Percentiles rank a stretch among this genome's conserved stretches.
phyloP scores from a whole-genome alignment of 2,888 invertebrate species.

The Phaedon cochleariae region DNA sequence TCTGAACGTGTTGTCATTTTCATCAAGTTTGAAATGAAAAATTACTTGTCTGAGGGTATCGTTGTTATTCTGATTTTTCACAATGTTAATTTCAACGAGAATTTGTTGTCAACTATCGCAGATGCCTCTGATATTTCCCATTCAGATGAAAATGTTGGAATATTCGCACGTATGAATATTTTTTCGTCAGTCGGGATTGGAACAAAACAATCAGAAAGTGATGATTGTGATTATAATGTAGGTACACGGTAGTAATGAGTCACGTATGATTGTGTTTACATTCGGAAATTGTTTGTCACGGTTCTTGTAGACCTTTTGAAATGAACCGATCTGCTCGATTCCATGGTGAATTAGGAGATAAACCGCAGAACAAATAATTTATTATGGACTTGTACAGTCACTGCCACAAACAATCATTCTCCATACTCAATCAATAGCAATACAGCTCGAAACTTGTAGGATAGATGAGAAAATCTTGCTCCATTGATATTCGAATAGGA shows the following conservation, averaged over 20 bases:
- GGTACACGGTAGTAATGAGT: conserved; percentile 5
- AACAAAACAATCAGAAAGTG: not conserved
- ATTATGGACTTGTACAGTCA: conserved; percentile 6
- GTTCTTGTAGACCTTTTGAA: conserved; percentile 12
- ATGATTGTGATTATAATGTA: not conserved
- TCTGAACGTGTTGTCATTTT: too few relatives aligned
- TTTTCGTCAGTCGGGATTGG: not conserved
- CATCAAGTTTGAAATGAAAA: too few relatives aligned
- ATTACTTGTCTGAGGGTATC: too few relatives aligned
- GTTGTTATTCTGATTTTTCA: too few relatives aligned
- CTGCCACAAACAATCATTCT: not conserved
- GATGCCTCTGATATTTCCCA: too few relatives aligned
- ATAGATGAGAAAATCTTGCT: too few relatives aligned
- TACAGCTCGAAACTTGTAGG: too few relatives aligned
- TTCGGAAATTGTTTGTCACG: conserved; percentile 11
- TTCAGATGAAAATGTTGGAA: too few relatives aligned
- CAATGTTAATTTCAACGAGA: too few relatives aligned
- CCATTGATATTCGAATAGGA: too few relatives aligned
- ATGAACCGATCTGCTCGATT: conserved; percentile 12
- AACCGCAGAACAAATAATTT: conserved; percentile 21
- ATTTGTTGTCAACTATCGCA: too few relatives aligned
- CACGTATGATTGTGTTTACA: conserved; percentile 18
- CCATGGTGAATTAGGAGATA: conserved; percentile 13
- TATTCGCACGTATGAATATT: too few relatives aligned
- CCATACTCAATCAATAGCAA: not conserved